Evolutionary conservation across 1,140 invertebrate species (phyloP).

Genomic region (Andricus grossulariae): DNA sequence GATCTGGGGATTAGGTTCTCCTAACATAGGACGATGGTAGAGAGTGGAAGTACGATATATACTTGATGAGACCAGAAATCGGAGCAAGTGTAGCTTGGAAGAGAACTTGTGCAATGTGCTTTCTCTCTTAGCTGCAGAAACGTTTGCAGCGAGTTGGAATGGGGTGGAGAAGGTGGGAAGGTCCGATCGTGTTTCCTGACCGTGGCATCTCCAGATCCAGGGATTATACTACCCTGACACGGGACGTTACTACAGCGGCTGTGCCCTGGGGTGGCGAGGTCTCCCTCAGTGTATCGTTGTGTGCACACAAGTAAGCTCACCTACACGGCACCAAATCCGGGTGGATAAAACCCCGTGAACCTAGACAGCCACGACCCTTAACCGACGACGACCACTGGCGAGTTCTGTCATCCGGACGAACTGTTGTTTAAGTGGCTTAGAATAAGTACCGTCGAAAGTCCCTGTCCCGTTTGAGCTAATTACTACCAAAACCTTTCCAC

Average conservation of each 20-base stretch:
- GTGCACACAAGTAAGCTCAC: conserved; percentile 29
- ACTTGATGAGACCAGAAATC: conserved; percentile 56
- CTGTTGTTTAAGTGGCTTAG: conserved; percentile 58
- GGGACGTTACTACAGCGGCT: conserved; percentile 60
- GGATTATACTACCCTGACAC: conserved; percentile 69
- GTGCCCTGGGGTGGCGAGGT: conserved; percentile 23
- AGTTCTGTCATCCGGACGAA: conserved; percentile 43
- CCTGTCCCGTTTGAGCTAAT: conserved; percentile 45
- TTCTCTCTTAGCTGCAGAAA: conserved; percentile 50
- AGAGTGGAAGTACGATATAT: conserved; percentile 49
- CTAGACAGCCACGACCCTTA: conserved; percentile 35
- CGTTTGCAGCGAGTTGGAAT: conserved; percentile 46
- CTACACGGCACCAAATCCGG: conserved; percentile 55
- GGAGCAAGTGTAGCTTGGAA: conserved; percentile 48
- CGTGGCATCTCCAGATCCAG: conserved; percentile 65
- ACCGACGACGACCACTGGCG: conserved; percentile 31
- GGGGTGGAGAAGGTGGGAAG: conserved; percentile 46
- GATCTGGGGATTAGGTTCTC: conserved; percentile 54
- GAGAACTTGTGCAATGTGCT: conserved; percentile 50
- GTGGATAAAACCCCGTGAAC: conserved; percentile 56
- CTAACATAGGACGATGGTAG: conserved; percentile 48
- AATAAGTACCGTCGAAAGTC: conserved; percentile 52
- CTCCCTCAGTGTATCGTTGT: neutral
- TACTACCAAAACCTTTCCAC: conserved; percentile 27
- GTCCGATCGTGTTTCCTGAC: conserved; percentile 70